phyloP scores from a whole-genome alignment of 2,113 vertebrate species.

The Tetraodon nigroviridis region DNA sequence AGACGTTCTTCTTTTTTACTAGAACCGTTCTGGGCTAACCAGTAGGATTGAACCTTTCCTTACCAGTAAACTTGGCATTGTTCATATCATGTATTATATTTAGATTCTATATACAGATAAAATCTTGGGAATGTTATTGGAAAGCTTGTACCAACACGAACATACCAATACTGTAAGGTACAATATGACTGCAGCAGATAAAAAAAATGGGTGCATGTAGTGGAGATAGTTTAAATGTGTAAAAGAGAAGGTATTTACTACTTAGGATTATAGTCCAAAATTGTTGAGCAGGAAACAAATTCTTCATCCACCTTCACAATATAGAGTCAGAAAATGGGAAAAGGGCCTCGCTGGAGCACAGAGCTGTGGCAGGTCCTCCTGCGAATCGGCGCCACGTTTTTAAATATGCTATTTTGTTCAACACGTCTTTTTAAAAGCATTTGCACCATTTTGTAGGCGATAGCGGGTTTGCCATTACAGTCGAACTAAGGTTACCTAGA shows the following conservation, averaged over 20 bases:
- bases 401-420: background rate
- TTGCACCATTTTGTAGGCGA: conserved; percentile 43
- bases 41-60: conserved; percentile 46
- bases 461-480: background rate
- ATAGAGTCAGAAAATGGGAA: too few species aligned
- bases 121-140: conserved; percentile 49
- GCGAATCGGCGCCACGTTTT: background rate
- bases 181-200: conserved; percentile 33
- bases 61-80: conserved; percentile 56
- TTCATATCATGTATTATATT: conserved; percentile 75
- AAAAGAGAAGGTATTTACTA: background rate
- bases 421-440: conserved; percentile 25
- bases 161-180: conserved; percentile 39
- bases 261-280: conserved; percentile 5
- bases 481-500: background rate
- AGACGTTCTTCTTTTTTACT: conserved; percentile 38
- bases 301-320: too few species aligned
- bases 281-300: background rate
- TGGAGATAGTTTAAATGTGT: conserved; percentile 48
- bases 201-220: conserved; percentile 43
- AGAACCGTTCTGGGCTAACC: conserved; percentile 38
- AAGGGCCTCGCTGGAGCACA: conserved; percentile 1
- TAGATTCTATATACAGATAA: conserved; percentile 58
- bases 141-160: conserved; percentile 58
- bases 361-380: conserved; percentile 19